These are phyloP conservation scores for Calcarius lapponicus DNA, from an alignment of 2,797 vertebrate species.

Conservation along the genomic window DNA sequence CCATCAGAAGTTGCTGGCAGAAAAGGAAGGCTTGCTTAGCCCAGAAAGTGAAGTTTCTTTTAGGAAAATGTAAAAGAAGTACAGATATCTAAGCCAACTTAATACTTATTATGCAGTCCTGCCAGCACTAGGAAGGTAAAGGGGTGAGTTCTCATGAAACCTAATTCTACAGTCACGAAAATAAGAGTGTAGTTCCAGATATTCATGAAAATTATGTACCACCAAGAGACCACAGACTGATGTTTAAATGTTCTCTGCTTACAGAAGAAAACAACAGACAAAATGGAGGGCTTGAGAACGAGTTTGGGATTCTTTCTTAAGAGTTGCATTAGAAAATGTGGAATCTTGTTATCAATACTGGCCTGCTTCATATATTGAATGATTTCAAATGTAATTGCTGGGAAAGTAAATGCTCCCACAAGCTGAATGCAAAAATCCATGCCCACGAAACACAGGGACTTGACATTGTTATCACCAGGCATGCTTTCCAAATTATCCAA, in stretches of 20 bases:
- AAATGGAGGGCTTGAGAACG: slow-evolving; percentile 13
- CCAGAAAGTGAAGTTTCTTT: background rate
- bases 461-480: slow-evolving; percentile 23
- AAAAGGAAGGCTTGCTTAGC: background rate
- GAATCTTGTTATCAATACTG: slow-evolving; percentile 46
- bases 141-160: background rate
- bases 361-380: background rate
- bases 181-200: background rate
- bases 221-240: background rate
- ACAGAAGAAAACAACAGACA: slow-evolving; percentile 7
- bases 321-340: background rate
- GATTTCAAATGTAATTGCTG: slow-evolving; percentile 52
- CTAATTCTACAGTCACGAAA: background rate
- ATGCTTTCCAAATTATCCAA: slow-evolving; percentile 64
- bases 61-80: background rate
- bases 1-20: background rate
- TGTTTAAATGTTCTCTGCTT: background rate
- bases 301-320: background rate
- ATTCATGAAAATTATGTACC: background rate
- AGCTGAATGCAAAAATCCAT: slow-evolving; percentile 35
- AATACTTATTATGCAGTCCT: background rate
- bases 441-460: background rate
- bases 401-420: slow-evolving; percentile 33
- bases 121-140: background rate
- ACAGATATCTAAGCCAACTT: background rate